Base-by-base conservation (phyloP, 2,888 invertebrate species). In the Pharmacophagus antenor region DNA sequence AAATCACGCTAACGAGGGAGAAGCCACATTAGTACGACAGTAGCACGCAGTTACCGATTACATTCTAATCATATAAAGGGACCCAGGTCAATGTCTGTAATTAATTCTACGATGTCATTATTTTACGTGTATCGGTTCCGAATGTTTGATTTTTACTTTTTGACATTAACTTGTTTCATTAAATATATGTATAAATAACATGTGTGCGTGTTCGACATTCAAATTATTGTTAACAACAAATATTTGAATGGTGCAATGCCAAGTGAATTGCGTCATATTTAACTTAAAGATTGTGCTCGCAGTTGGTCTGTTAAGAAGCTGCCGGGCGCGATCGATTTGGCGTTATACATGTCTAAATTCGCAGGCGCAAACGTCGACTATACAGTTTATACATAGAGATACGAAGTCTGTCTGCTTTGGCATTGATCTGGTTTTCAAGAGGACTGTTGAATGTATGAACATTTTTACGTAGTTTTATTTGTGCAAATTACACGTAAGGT, bases 1-100 rank as follows among this genome's bases (percentile, higher is more conserved):
- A 64, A 65, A 67, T 67, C 68, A 63, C 63, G 62, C 65, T 71
- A 72, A 73, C 70, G 70, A 72, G 65, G 54, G 37, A 63, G 55
- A 60, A 60, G 60, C 51, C 23, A 31, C 55, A 51, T 51, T 51
- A 55, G 50, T 60, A 60, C 50, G 17, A n/a, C 56, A 41, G 41
- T 51, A 21, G 50, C 18, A 27, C 25, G 22, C 27, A 20, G 20
- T 49, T 50, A 54, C 59, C 31, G 25, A 31, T 51, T 51, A 50
- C 58, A 52, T 55, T 55, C 53, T 53, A 62, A 62, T 58, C 55
- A 56, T 56, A 44, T 27, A 22, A 22, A 22, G 51, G 54, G 37
- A 31, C 37, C 23, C 15, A 61, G 62, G 64, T 62, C 66, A 61
- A 60, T 61, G 62, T 56, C 63, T 60, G 62, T 65, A 63, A 64